Conservation (phyloP, 2,113 vertebrate genomes). For the Phyllopteryx taeniolatus region DNA sequence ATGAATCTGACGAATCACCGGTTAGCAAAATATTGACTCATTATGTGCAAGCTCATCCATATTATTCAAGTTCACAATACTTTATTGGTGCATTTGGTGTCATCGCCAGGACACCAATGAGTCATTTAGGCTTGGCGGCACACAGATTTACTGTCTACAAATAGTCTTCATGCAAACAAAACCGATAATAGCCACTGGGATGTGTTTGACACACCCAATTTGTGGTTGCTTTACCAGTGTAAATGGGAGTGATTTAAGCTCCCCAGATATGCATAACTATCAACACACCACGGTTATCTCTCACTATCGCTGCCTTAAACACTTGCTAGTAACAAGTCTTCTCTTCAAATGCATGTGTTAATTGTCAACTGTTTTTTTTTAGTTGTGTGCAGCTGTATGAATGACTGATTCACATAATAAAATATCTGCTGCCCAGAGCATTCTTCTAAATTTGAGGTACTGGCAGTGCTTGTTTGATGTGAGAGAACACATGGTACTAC, state of each 20-base stretch:
- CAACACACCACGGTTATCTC: neutral
- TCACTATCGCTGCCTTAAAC: neutral
- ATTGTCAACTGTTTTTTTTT: neutral
- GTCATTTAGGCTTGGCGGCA: constrained; percentile 6
- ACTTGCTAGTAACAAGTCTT: neutral
- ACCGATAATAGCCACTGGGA: constrained; percentile 1
- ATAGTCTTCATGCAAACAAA: neutral
- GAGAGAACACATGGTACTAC: neutral
- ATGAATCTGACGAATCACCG: neutral
- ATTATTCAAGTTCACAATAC: constrained; percentile 12
- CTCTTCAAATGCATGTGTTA: neutral
- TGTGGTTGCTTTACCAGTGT: constrained; percentile 13
- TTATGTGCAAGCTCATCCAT: neutral
- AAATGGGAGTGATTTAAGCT: constrained; percentile 6
- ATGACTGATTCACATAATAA: neutral
- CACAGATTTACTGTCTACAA: constrained; percentile 12
- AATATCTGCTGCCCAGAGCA: neutral
- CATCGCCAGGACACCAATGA: constrained; percentile 20
- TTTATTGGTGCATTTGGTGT: constrained; percentile 20
- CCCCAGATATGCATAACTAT: constrained; percentile 3
- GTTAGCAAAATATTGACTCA: neutral
- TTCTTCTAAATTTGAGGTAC: neutral
- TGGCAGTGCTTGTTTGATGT: neutral
- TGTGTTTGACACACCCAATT: constrained; percentile 9
- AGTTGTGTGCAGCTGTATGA: neutral